These are phyloP conservation scores for Linnaemya vulpina DNA, from an alignment of 2,888 invertebrate genomes.

Conservation along the genomic window DNA sequence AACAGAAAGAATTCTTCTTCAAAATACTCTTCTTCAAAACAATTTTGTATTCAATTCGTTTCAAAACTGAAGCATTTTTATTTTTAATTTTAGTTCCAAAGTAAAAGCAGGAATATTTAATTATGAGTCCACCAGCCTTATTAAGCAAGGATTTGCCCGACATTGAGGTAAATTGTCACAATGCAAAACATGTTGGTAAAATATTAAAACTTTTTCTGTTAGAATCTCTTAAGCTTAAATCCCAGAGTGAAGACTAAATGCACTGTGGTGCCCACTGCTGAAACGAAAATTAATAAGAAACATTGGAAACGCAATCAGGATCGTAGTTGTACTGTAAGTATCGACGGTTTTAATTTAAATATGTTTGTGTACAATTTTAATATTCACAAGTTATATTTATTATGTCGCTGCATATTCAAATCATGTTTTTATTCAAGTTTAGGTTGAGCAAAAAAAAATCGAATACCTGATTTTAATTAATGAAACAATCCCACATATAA, in stretches of 20 bases:
- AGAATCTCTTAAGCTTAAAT: slow-evolving; percentile 94
- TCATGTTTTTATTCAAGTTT: too few species aligned
- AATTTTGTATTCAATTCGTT: neutral
- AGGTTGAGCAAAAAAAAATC: too few species aligned
- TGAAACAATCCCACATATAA: too few species aligned
- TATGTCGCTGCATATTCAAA: too few species aligned
- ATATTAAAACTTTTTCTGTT: slow-evolving; percentile 65
- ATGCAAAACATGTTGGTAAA: neutral
- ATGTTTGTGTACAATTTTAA: too few species aligned
- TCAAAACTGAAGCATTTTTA: neutral
- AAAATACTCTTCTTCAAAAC: too few species aligned
- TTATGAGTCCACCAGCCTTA: slow-evolving; percentile 83
- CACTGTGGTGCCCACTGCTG: slow-evolving; percentile 91
- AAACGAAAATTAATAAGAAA: slow-evolving; percentile 93
- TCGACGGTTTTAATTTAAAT: too few species aligned
- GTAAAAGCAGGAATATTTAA: neutral
- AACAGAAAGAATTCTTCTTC: too few species aligned
- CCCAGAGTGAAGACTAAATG: slow-evolving; percentile 91
- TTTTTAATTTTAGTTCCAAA: slow-evolving; percentile 37
- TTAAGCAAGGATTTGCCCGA: slow-evolving; percentile 90
- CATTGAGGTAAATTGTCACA: slow-evolving; percentile 87
- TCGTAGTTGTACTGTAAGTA: slow-evolving; percentile 91
- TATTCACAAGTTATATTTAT: too few species aligned
- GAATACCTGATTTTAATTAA: too few species aligned
- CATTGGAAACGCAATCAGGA: slow-evolving; percentile 98